These are phyloP conservation scores for Lytechinus variegatus DNA, from an alignment of 35 echinoderm and acorn worm genomes.

Conservation along the genomic window DNA sequence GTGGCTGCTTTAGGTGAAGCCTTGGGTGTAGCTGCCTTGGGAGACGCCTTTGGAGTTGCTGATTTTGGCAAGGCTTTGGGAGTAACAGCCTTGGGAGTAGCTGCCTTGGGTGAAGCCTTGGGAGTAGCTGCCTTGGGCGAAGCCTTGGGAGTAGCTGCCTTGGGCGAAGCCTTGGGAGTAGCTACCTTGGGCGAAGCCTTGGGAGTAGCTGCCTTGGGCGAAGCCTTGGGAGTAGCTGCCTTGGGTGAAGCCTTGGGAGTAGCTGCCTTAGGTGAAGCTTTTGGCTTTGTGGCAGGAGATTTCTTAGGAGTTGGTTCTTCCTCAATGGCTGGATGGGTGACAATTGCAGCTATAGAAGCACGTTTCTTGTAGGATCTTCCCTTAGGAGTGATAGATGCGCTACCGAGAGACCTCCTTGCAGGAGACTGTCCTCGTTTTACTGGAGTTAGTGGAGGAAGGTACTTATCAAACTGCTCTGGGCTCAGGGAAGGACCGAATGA, in stretches of 20 bases:
- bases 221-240: constrained; percentile 41
- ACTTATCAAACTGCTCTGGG: constrained; percentile 96
- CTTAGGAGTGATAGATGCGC: constrained; percentile 35
- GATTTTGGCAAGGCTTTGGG: constrained; percentile 35
- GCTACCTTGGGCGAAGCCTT: constrained; percentile 48
- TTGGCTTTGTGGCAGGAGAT: constrained; percentile 57
- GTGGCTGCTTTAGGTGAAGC: constrained; percentile 17
- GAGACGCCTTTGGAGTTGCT: neutral
- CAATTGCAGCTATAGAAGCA: constrained; percentile 62
- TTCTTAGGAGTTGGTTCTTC: constrained; percentile 66
- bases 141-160: constrained; percentile 9
- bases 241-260: constrained; percentile 52
- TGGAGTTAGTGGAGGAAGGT: constrained; percentile 85
- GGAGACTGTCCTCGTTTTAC: constrained; percentile 83
- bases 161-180: constrained; percentile 56
- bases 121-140: constrained; percentile 62
- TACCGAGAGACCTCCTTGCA: constrained; percentile 67
- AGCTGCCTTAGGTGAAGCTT: constrained; percentile 52
- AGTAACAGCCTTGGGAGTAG: constrained; percentile 14
- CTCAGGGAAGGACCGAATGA: constrained; percentile 96
- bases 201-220: constrained; percentile 24
- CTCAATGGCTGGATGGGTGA: constrained; percentile 52
- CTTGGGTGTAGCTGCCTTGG: constrained; percentile 57
- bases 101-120: constrained; percentile 48
- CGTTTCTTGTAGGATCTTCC: constrained; percentile 64